Evolutionary conservation across 1,140 invertebrate genomes (phyloP).

Genomic region (Adoxophyes honmai): DNA sequence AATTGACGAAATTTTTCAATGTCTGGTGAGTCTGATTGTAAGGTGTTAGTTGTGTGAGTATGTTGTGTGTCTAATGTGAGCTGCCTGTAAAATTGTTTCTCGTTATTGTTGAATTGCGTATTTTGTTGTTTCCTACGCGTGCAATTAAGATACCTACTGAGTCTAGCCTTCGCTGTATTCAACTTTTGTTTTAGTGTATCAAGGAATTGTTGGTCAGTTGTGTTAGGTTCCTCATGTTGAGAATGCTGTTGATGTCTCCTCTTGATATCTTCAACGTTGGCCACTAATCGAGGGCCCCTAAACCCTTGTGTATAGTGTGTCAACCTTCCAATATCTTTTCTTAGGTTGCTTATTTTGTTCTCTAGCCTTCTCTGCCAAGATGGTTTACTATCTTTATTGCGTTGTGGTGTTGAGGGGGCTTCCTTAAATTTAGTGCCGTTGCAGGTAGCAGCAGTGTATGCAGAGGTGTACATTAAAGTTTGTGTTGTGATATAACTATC

Average conservation of each 20-base stretch:
- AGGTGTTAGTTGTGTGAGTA: background rate
- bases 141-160: conserved; percentile 12
- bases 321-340: background rate
- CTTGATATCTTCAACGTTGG: too few relatives aligned
- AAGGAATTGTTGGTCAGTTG: background rate
- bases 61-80: background rate
- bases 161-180: background rate
- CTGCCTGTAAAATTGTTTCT: conserved; percentile 21
- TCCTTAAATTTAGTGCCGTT: too few relatives aligned
- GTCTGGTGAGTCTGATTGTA: background rate
- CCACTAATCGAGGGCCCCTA: background rate
- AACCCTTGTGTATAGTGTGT: background rate
- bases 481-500: background rate
- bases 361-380: conserved; percentile 4
- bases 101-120: too few relatives aligned
- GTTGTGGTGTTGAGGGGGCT: background rate
- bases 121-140: conserved; percentile 19
- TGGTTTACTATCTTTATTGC: background rate
- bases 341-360: background rate
- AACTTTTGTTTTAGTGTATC: conserved; percentile 21
- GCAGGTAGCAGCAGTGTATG: background rate
- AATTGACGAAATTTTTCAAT: background rate
- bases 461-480: background rate
- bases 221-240: background rate
- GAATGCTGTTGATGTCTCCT: background rate